phyloP scores from a whole-genome alignment of 2,888 invertebrate species.

The Dicroscelio sp. region DNA sequence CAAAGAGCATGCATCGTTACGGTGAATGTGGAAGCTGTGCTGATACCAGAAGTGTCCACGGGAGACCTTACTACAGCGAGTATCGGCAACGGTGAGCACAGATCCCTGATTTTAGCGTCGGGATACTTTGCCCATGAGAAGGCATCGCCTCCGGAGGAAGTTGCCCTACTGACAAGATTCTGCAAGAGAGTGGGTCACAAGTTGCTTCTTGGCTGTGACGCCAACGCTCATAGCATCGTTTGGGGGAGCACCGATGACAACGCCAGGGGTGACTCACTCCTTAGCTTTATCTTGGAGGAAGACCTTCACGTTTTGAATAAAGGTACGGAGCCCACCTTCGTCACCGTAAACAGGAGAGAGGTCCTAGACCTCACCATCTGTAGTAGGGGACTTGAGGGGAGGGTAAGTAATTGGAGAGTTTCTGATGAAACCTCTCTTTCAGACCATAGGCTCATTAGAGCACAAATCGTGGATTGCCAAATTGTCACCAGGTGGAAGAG shows the following conservation, averaged over 20 bases:
- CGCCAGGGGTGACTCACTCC: no score
- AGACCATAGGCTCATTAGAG: neutral
- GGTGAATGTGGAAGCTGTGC: neutral
- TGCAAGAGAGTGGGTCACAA: neutral
- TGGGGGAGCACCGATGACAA: constrained; percentile 18
- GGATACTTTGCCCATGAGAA: no score
- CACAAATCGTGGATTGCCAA: neutral
- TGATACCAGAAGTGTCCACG: neutral
- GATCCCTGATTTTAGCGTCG: neutral
- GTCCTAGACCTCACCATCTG: no score
- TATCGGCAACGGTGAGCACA: neutral
- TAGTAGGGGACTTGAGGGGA: no score
- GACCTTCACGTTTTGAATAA: no score
- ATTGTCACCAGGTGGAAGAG: neutral
- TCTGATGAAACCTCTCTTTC: constrained; percentile 2
- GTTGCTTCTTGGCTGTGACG: no score
- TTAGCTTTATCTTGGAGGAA: no score
- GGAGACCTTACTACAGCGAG: neutral
- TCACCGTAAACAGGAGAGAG: no score
- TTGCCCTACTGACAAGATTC: neutral
- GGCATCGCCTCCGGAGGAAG: neutral
- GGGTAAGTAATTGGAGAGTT: no score
- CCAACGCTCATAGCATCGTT: neutral
- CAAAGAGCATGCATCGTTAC: constrained; percentile 7
- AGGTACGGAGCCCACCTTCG: no score